phyloP scores from a whole-genome alignment of 2,113 vertebrate genomes.

The Thinocorus orbignyianus region DNA sequence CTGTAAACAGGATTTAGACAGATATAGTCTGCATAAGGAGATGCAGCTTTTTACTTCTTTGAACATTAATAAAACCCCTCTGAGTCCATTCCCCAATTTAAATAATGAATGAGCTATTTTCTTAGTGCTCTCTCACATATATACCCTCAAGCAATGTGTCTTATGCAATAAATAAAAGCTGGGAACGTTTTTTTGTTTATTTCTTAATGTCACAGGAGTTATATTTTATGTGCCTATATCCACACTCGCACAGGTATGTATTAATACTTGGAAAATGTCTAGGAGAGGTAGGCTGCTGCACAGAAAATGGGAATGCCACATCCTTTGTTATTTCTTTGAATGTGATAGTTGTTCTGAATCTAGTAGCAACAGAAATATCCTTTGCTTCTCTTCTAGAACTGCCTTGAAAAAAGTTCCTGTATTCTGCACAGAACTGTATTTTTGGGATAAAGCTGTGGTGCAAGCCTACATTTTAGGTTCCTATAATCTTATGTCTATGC shows the following conservation, averaged over 20 bases:
- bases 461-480: neutral
- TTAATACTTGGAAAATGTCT: neutral
- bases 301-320: neutral
- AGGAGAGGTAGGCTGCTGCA: neutral
- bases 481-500: neutral
- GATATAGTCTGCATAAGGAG: neutral
- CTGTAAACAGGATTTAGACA: constrained; percentile 46
- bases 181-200: neutral
- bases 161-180: neutral
- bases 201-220: neutral
- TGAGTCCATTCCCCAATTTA: constrained; percentile 31
- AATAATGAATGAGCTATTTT: constrained; percentile 54
- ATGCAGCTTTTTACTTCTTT: constrained; percentile 15
- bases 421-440: neutral
- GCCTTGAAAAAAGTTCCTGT: neutral
- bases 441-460: neutral
- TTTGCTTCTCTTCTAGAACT: neutral
- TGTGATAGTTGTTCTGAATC: neutral
- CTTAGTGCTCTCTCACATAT: neutral
- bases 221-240: neutral
- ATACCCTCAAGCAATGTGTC: neutral
- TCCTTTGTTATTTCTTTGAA: neutral
- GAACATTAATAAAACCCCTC: constrained; percentile 42
- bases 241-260: neutral
- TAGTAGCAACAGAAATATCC: neutral